Evolutionary conservation across 1,140 invertebrate species (phyloP).

Genomic region (Hypsibius dujardini): DNA sequence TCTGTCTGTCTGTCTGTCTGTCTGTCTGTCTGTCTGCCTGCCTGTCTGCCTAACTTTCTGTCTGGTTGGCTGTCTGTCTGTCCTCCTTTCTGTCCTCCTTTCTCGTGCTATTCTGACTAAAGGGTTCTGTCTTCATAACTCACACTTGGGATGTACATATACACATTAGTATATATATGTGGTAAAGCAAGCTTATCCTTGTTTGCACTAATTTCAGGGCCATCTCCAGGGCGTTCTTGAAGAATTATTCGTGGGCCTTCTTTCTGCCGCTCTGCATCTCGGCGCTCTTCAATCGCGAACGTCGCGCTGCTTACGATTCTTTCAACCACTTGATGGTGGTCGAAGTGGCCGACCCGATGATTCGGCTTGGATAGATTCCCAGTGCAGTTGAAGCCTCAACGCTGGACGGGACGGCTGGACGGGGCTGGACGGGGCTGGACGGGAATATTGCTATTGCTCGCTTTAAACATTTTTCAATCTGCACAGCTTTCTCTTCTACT

Average conservation of each 20-base stretch:
- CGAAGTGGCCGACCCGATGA: neutral
- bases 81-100: neutral
- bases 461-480: no score
- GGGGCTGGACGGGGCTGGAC: no score
- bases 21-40: no score
- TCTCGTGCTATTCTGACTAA: neutral
- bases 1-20: no score
- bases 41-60: no score
- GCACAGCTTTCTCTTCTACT: neutral
- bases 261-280: neutral
- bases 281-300: constrained; percentile 5
- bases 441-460: no score
- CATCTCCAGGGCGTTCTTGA: neutral
- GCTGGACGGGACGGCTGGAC: no score
- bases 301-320: neutral
- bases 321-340: neutral
- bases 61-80: neutral
- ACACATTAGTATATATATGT: neutral
- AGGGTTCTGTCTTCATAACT: no score
- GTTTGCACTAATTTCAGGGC: neutral
- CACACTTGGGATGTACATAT: no score
- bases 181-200: neutral
- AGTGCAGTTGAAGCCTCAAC: no score
- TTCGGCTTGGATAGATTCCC: neutral
- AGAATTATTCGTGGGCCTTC: constrained; percentile 8